phyloP scores from a whole-genome alignment of 2,113 vertebrate species.

The Meriones unguiculatus region DNA sequence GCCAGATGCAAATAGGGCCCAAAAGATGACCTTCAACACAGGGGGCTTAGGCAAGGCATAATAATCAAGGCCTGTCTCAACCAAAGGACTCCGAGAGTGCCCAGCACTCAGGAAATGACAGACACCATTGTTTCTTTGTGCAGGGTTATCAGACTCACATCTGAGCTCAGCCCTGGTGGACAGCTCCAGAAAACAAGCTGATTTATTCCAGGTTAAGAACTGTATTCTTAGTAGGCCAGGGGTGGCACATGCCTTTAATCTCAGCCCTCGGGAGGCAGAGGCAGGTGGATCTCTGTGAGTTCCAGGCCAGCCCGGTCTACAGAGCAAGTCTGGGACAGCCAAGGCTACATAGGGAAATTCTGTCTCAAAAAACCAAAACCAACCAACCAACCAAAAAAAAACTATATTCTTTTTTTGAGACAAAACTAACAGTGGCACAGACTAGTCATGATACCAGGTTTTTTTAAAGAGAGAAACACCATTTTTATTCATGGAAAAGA shows the following conservation, averaged over 20 bases:
- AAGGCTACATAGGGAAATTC: too few species aligned
- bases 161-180: constrained; percentile 24
- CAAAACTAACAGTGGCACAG: constrained; percentile 61
- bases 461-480: constrained; percentile 81
- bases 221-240: constrained; percentile 59
- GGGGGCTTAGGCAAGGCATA: constrained; percentile 65
- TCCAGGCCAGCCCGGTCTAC: too few species aligned
- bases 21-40: constrained; percentile 51
- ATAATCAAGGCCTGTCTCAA: constrained; percentile 70
- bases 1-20: constrained; percentile 62
- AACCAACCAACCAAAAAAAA: too few species aligned
- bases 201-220: constrained; percentile 74
- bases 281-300: too few species aligned
- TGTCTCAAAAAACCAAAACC: too few species aligned
- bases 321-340: too few species aligned
- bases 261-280: too few species aligned
- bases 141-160: constrained; percentile 70
- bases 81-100: constrained; percentile 71
- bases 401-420: constrained; percentile 64
- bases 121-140: constrained; percentile 64
- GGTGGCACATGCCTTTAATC: too few species aligned
- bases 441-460: constrained; percentile 67
- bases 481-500: constrained; percentile 80
- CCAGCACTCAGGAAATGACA: constrained; percentile 71
- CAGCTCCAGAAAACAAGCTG: neutral